Base-by-base conservation (phyloP, 1,140 invertebrate species). In the Saccostrea cuccullata region DNA sequence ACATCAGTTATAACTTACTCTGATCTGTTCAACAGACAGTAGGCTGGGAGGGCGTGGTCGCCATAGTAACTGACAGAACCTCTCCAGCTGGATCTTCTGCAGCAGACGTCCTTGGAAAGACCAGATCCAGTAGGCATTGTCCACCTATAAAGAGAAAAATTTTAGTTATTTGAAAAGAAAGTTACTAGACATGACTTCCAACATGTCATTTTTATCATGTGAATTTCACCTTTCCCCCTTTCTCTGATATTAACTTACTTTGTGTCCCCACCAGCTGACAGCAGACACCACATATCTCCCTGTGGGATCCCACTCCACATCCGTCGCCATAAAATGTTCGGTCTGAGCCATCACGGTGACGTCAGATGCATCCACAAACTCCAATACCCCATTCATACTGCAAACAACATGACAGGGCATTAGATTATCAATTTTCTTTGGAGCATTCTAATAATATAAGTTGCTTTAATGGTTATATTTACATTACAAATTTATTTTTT, bases 221-320 rank as follows among this genome's bases (percentile, higher is more conserved):
- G 9, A 47, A 6, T 5, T 20, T 3, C 58, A 20, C n/a, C 8
- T 20, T 64, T 60, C 20, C 1, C 13, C 20, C 20, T 60, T 64
- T 5, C n/a, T 64, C n/a, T 15, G 9, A 47, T 55, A 84, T 5
- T 17, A 26, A n/a, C 67, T 85, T 91, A 96, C 98, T 95, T 99
- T 99, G 83, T 98, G 97, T 92, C 98, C 99, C 97, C 98, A 99
- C 87, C 97, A 97, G 2, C 98, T 99, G 12, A 99, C 98, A 9
- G 97, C 98, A 0, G 98, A 99, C 20, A 98, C 97, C 20, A 99
- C 98, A 95, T 99, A 99, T 93, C 99, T 96, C n/a, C 99, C 99
- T 55, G 99, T 99, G 9, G 99, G 99, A 96, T 99, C 99, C 99
- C 99, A 99, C 95, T 99, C 98, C 4, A 99, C 97, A 93, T 99